phyloP scores from a whole-genome alignment of 2,113 vertebrate species.

The Craseonycteris thonglongyai region DNA sequence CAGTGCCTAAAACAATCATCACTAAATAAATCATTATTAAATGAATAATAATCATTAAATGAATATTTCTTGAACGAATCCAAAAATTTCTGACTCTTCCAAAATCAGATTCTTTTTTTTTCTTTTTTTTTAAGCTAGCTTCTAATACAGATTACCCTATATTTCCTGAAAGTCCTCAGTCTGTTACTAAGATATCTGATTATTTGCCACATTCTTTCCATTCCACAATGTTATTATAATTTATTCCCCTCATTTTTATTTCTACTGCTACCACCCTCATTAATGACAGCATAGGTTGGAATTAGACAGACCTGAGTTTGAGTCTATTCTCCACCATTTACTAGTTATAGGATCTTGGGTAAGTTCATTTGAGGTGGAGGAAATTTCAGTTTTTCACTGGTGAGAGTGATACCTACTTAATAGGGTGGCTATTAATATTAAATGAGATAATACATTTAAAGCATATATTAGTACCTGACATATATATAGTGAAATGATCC shows the following conservation, averaged over 20 bases:
- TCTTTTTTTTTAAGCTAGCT: too few relatives aligned
- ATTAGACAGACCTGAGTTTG: neutral
- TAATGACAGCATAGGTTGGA: neutral
- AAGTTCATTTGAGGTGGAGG: neutral
- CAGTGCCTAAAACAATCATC: neutral
- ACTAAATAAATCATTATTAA: neutral
- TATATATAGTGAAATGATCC: neutral
- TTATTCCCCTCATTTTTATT: neutral
- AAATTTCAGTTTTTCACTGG: neutral
- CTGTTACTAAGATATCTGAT: neutral
- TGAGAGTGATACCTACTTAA: neutral
- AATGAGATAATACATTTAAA: neutral
- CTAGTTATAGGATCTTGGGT: neutral
- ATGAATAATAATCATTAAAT: neutral
- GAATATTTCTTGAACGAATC: neutral
- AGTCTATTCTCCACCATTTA: neutral
- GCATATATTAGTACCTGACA: neutral
- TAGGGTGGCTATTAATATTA: neutral
- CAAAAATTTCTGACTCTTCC: neutral
- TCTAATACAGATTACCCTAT: neutral
- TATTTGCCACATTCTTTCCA: neutral
- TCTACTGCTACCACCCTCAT: neutral
- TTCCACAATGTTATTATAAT: neutral
- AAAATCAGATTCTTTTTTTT: neutral
- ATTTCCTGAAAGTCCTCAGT: neutral